These are phyloP conservation scores for Lumbricus terrestris DNA, from an alignment of 2,888 invertebrate genomes.

Conservation along the genomic window DNA sequence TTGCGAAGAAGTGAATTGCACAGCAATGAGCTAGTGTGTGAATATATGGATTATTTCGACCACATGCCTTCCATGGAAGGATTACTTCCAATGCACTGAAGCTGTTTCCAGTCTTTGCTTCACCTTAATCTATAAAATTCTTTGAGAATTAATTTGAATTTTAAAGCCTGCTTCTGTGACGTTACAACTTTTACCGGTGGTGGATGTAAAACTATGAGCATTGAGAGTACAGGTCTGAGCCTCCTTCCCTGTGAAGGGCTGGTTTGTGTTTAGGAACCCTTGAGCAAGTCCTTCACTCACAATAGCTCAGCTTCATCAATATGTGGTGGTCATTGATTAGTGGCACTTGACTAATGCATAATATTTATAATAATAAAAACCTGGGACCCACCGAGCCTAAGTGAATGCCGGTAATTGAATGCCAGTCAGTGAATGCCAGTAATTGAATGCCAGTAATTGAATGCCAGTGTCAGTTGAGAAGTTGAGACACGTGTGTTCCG, in stretches of 20 bases:
- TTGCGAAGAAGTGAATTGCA: neutral
- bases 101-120: neutral
- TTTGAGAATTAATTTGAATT: neutral
- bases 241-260: too few species aligned
- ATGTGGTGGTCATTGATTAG: too few species aligned
- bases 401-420: neutral
- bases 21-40: neutral
- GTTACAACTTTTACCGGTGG: neutral
- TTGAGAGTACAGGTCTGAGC: too few species aligned
- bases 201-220: neutral
- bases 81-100: neutral
- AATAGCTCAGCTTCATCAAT: too few species aligned
- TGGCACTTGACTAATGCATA: too few species aligned
- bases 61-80: neutral
- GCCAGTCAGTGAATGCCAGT: too few species aligned
- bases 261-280: too few species aligned
- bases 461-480: too few species aligned
- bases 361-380: neutral
- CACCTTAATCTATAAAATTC: neutral
- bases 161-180: neutral
- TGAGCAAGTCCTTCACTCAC: too few species aligned
- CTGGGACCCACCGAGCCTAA: neutral
- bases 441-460: too few species aligned
- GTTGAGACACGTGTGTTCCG: too few species aligned
- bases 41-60: too few species aligned